Percentiles rank a stretch among this genome's conserved stretches.
These are phyloP conservation scores for Melitaea athalia DNA, from an alignment of 2,888 invertebrate genomes.

Conservation along the genomic window DNA sequence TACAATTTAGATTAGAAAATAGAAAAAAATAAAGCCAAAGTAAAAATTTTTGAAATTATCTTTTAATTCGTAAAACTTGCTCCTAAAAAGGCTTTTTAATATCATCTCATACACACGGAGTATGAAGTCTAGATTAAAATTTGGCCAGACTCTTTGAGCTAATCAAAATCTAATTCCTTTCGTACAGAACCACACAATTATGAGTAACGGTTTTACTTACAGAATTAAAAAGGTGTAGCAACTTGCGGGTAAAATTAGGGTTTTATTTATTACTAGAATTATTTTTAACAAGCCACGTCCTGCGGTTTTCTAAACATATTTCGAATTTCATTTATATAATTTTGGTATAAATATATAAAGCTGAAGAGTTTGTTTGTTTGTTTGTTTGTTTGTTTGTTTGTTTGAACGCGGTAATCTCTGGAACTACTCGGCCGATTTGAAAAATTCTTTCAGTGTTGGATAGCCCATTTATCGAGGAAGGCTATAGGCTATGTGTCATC, in stretches of 20 bases:
- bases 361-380: too few species aligned
- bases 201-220: not conserved
- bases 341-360: too few species aligned
- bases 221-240: not conserved
- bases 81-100: not conserved
- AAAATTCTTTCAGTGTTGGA: too few species aligned
- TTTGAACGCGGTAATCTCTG: too few species aligned
- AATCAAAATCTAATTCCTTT: not conserved
- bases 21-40: too few species aligned
- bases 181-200: not conserved
- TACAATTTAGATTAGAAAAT: too few species aligned
- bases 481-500: too few species aligned
- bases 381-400: too few species aligned
- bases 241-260: not conserved
- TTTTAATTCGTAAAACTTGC: not conserved
- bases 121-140: constrained; percentile 2
- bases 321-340: too few species aligned
- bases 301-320: not conserved
- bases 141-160: constrained; percentile 2
- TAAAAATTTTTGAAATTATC: too few species aligned
- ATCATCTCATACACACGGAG: not conserved
- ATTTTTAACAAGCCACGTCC: not conserved
- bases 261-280: not conserved
- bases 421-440: too few species aligned
- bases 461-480: too few species aligned